Evolutionary conservation across 2,888 invertebrate species (phyloP).

Genomic region (Eilema sororculum): DNA sequence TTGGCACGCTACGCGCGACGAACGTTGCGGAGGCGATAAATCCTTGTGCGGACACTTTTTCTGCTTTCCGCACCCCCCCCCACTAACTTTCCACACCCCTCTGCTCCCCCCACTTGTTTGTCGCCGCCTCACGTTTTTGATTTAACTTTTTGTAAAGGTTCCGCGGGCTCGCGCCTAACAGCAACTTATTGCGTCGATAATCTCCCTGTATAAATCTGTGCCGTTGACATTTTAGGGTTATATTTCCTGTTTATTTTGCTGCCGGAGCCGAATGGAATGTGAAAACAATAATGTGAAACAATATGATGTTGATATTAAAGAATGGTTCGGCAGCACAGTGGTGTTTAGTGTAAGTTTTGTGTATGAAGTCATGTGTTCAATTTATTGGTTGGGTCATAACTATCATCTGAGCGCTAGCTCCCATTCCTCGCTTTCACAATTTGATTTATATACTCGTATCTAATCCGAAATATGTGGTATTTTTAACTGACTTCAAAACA

Average conservation of each 20-base stretch:
- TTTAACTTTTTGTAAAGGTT: slow-evolving; percentile 74
- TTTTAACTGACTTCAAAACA: no score
- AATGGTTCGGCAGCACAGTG: background rate
- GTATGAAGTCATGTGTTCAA: background rate
- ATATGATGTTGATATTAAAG: background rate
- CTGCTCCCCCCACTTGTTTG: slow-evolving; percentile 60
- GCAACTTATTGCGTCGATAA: slow-evolving; percentile 68
- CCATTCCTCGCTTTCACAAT: background rate
- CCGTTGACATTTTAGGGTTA: slow-evolving; percentile 41
- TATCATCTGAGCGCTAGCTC: background rate
- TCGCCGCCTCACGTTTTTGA: slow-evolving; percentile 78
- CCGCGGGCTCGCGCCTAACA: slow-evolving; percentile 50
- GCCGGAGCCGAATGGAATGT: slow-evolving; percentile 24
- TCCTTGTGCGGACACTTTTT: slow-evolving; percentile 68
- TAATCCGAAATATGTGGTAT: no score
- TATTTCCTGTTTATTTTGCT: slow-evolving; percentile 45
- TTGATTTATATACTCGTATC: no score
- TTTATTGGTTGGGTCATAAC: background rate
- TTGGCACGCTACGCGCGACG: slow-evolving; percentile 53
- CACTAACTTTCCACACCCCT: slow-evolving; percentile 22
- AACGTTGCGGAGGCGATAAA: slow-evolving; percentile 70
- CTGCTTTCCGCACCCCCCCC: slow-evolving; percentile 34
- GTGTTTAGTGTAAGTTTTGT: background rate
- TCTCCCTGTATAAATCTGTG: slow-evolving; percentile 60
- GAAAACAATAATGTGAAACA: slow-evolving; percentile 2